Conservation (phyloP, 2,797 vertebrate species). For the Craterocephalus amniculus region DNA sequence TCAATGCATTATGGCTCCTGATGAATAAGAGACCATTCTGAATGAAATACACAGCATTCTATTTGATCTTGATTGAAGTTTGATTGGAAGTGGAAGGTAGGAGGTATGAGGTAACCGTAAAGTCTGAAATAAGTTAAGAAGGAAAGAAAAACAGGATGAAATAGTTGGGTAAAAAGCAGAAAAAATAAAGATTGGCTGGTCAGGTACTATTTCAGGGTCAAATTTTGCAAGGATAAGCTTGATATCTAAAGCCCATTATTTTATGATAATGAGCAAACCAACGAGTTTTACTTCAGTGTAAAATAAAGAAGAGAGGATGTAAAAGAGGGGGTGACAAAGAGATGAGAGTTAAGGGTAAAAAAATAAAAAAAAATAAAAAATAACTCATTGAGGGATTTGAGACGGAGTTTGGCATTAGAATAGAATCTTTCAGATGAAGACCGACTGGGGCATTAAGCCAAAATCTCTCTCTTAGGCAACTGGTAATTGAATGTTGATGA, state of each 20-base stretch:
- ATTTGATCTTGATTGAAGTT: conserved; percentile 58
- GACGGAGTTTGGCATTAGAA: conserved; percentile 54
- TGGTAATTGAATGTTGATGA: conserved; percentile 68
- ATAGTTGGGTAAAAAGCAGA: conserved; percentile 3
- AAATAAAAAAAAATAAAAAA: conserved; percentile 22
- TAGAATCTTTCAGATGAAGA: conserved; percentile 57
- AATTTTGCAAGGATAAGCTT: conserved; percentile 46
- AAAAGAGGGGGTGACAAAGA: conserved; percentile 16
- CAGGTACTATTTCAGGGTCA: conserved; percentile 54
- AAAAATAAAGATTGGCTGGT: conserved; percentile 44
- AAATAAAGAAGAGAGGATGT: conserved; percentile 44
- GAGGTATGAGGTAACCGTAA: conserved; percentile 30
- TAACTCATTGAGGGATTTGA: conserved; percentile 54
- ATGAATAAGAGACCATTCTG: conserved; percentile 55
- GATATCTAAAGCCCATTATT: conserved; percentile 78
- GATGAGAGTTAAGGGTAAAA: conserved; percentile 27
- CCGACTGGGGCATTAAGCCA: conserved; percentile 63
- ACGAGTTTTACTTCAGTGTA: conserved; percentile 58
- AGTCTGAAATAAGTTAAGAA: conserved; percentile 30
- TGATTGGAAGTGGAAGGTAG: conserved; percentile 17
- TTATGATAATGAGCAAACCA: conserved; percentile 82
- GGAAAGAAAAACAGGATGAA: background rate
- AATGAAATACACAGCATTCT: conserved; percentile 53
- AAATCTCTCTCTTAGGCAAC: conserved; percentile 60
- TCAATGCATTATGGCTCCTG: conserved; percentile 12